A percentile compares a stretch with the other conserved stretches of the same genome.
phyloP scores from a whole-genome alignment of 2,113 vertebrate species.

The Bos indicus region DNA sequence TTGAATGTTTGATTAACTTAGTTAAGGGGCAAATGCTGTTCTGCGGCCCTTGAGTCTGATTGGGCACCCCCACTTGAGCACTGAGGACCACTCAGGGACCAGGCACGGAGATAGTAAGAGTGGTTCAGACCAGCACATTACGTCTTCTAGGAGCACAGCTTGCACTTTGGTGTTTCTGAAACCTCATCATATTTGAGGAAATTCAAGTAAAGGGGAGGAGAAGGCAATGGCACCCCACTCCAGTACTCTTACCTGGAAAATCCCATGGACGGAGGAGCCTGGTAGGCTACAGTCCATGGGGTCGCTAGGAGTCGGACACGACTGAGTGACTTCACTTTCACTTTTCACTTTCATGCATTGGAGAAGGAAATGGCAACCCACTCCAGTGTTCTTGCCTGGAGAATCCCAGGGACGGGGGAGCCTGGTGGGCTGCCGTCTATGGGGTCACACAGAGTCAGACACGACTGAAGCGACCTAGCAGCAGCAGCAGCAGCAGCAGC shows the following conservation, averaged over 20 bases:
- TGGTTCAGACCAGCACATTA: not conserved
- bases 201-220: not conserved
- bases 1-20: not conserved
- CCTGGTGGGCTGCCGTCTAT: not conserved
- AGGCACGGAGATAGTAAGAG: not conserved
- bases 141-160: not conserved
- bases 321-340: too few relatives aligned
- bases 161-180: not conserved
- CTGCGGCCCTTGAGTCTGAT: not conserved
- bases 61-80: not conserved
- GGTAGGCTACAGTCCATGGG: rapidly evolving
- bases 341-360: not conserved
- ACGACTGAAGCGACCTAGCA: not conserved
- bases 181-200: not conserved
- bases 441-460: not conserved
- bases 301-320: too few relatives aligned
- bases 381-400: not conserved
- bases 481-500: not conserved
- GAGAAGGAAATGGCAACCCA: not conserved
- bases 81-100: not conserved
- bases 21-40: not conserved
- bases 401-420: not conserved
- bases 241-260: not conserved
- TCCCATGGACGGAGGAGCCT: not conserved
- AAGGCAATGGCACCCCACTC: not conserved